A percentile compares a stretch with the other conserved stretches of the same genome.
phyloP scores from a whole-genome alignment of 1,140 invertebrate genomes.

The Dendroctonus ponderosae region DNA sequence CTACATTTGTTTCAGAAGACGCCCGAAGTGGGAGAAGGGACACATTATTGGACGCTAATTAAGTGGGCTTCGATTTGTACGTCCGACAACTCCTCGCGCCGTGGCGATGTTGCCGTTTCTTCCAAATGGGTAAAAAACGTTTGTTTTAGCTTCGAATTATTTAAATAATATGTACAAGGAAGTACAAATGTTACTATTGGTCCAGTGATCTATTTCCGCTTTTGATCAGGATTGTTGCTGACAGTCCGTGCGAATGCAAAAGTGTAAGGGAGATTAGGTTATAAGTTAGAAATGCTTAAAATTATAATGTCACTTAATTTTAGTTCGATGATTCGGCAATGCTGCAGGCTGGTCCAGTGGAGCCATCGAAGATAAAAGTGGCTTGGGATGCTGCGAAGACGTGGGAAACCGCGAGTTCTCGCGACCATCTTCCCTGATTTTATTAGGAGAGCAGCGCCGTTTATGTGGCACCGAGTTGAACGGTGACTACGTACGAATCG shows the following conservation, averaged over 20 bases:
- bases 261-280: no score
- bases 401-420: slow-evolving; percentile 35
- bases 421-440: slow-evolving; percentile 36
- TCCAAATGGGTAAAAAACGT: no score
- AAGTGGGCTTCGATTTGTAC: not conserved
- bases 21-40: not conserved
- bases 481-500: not conserved
- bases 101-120: slow-evolving; percentile 9
- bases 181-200: no score
- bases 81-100: not conserved
- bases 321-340: slow-evolving; percentile 7
- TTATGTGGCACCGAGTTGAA: not conserved
- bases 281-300: not conserved
- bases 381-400: slow-evolving; percentile 33
- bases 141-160: no score
- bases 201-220: no score
- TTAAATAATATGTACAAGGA: no score
- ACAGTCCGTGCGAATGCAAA: no score
- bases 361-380: slow-evolving; percentile 21
- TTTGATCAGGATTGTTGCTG: no score
- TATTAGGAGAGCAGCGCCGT: slow-evolving; percentile 21
- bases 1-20: slow-evolving; percentile 22
- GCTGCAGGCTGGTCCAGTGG: slow-evolving; percentile 16
- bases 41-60: not conserved
- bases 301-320: not conserved